phyloP scores from a whole-genome alignment of 2,888 invertebrate species.

The Arenicola marina region DNA sequence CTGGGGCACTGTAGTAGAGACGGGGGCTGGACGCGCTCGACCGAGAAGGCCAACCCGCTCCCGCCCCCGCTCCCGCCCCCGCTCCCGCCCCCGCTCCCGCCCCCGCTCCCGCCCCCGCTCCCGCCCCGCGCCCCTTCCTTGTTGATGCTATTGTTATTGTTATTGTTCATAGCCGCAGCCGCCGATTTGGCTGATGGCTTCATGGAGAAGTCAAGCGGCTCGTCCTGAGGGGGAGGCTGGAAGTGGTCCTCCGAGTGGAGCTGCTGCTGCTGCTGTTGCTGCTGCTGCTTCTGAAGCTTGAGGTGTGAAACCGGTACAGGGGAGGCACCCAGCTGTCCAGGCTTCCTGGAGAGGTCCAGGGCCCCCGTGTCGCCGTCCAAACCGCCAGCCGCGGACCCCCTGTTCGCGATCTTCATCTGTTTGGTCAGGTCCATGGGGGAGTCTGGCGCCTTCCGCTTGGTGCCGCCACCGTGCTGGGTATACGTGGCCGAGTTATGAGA shows the following conservation, averaged over 20 bases:
- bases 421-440: too few relatives aligned
- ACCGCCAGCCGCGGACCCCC: too few relatives aligned
- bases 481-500: too few relatives aligned
- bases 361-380: too few relatives aligned
- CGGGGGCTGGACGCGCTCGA: slow-evolving; percentile 4
- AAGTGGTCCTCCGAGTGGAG: background rate
- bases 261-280: too few relatives aligned
- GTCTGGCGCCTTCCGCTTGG: too few relatives aligned
- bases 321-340: background rate
- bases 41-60: background rate
- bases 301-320: too few relatives aligned
- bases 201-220: slow-evolving; percentile 43
- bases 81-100: background rate
- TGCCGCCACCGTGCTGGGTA: too few relatives aligned
- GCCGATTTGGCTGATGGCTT: slow-evolving; percentile 16
- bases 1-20: slow-evolving; percentile 39
- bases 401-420: too few relatives aligned
- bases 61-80: background rate
- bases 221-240: slow-evolving; percentile 17
- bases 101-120: background rate
- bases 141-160: too few relatives aligned
- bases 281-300: too few relatives aligned
- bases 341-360: slow-evolving; percentile 26
- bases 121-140: background rate
- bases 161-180: background rate